phyloP scores from a whole-genome alignment of 2,888 invertebrate species.

The Coelogynopora nodosa region DNA sequence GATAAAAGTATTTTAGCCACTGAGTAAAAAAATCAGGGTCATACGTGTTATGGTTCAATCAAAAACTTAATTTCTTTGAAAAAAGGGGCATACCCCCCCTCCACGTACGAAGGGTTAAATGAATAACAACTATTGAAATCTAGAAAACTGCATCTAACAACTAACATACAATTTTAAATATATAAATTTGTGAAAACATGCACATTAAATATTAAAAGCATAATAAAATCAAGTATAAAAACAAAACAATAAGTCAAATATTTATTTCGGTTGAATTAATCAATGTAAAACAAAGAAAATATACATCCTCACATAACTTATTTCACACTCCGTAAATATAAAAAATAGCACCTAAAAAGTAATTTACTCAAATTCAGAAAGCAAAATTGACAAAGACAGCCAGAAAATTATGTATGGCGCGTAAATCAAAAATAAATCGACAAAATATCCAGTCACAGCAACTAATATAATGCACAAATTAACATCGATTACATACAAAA shows the following conservation, averaged over 20 bases:
- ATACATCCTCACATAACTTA: neutral
- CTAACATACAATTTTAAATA: too few relatives aligned
- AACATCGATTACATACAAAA: too few relatives aligned
- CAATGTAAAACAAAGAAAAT: slow-evolving; percentile 4
- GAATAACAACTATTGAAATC: too few relatives aligned
- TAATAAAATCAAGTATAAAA: neutral
- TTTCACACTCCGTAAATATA: neutral
- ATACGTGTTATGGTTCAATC: too few relatives aligned
- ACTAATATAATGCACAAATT: neutral
- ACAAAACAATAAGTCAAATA: neutral
- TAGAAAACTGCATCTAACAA: too few relatives aligned
- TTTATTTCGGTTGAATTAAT: neutral
- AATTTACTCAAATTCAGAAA: neutral
- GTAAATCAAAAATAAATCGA: neutral
- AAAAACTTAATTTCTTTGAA: too few relatives aligned
- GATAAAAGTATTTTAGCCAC: too few relatives aligned
- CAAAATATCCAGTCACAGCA: neutral
- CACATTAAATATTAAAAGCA: neutral
- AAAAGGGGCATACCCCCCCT: too few relatives aligned
- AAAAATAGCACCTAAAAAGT: slow-evolving; percentile 2
- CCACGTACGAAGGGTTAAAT: too few relatives aligned
- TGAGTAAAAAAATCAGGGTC: too few relatives aligned
- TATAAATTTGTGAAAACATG: too few relatives aligned
- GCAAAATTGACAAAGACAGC: neutral
- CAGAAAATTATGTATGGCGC: slow-evolving; percentile 12